phyloP scores from a whole-genome alignment of 2,113 vertebrate species.

The Psilopogon haemacephalus region DNA sequence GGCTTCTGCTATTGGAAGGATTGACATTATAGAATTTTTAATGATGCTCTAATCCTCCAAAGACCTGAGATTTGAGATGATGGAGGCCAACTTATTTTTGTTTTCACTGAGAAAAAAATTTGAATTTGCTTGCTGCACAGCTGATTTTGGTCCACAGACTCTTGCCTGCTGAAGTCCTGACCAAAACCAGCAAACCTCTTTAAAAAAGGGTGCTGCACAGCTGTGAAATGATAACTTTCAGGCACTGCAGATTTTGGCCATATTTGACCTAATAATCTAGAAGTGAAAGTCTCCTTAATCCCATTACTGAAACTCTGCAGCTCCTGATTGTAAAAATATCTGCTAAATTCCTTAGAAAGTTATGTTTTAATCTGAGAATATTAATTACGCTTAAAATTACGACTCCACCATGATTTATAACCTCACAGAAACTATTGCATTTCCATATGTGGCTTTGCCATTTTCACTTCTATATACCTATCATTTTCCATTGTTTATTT shows the following conservation, averaged over 20 bases:
- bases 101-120: neutral
- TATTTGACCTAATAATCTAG: conserved; percentile 27
- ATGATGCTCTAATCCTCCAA: neutral
- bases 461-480: conserved; percentile 76
- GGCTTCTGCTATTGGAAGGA: neutral
- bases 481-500: conserved; percentile 81
- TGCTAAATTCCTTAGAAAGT: conserved; percentile 48
- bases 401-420: conserved; percentile 77
- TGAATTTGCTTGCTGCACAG: neutral
- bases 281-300: conserved; percentile 7
- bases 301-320: neutral
- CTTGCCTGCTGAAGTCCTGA: neutral
- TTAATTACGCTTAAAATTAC: conserved; percentile 73
- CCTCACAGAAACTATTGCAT: conserved; percentile 52
- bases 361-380: conserved; percentile 79
- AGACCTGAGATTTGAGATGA: neutral
- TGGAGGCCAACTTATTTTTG: neutral
- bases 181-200: conserved; percentile 34
- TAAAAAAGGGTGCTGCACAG: conserved; percentile 16
- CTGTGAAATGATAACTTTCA: conserved; percentile 44
- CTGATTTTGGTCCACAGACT: neutral
- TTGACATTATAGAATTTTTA: neutral
- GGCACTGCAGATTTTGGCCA: neutral
- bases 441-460: conserved; percentile 67
- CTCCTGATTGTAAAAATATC: conserved; percentile 13